Evolutionary conservation across 2,797 vertebrate genomes (phyloP), one percentile per base, ranked within the genome.

Genomic region (Sardinella longiceps): DNA sequence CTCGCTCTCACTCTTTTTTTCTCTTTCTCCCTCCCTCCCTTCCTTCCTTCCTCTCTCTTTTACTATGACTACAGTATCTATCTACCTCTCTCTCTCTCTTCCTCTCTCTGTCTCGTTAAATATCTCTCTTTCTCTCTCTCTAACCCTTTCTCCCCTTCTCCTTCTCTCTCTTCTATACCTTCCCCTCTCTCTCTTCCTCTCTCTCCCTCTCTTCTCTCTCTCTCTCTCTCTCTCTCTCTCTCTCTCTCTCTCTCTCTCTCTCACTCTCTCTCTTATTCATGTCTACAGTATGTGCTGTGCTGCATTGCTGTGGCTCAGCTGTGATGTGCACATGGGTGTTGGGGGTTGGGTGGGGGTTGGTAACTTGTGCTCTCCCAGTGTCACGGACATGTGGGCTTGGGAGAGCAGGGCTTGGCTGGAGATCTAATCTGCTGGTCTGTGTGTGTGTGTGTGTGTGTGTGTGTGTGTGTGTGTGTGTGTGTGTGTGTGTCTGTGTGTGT

Each of bases 281-380:
- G 25, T 25, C 23, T 66, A 25, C 25, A 14, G 28, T 7, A 14
- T 3, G n/a, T 66, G 60, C 28, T 66, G 60, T 63, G 28, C 25
- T 33, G 28, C 11, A 14, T 3, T 66, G 60, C 28, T 66, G 60
- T 63, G 28, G 60, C 25, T 63, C 28, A 70, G 63, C 63, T 70
- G 66, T 70, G 30, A 70, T 70, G 66, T 70, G 66, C 66, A 70
- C 14, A 12, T 70, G 28, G 30, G 66, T 10, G 60, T 63, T 28
- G 60, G 60, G 60, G 60, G 60, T 63, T 28, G 66, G 60, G 28
- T 28, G 60, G 60, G 60, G 60, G 60, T 63, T 28, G 66, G 14
- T 15, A 37, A 33, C 66, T 70, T 5, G 28, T 63, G n/a, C 60
- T 5, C 33, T 12, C 66, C 30, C 63, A 37, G 66, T 70, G 66